Percentiles rank a stretch among this genome's conserved stretches.
Evolutionary conservation across 2,888 invertebrate genomes (phyloP).

Genomic region (Leptinotarsa juncta): DNA sequence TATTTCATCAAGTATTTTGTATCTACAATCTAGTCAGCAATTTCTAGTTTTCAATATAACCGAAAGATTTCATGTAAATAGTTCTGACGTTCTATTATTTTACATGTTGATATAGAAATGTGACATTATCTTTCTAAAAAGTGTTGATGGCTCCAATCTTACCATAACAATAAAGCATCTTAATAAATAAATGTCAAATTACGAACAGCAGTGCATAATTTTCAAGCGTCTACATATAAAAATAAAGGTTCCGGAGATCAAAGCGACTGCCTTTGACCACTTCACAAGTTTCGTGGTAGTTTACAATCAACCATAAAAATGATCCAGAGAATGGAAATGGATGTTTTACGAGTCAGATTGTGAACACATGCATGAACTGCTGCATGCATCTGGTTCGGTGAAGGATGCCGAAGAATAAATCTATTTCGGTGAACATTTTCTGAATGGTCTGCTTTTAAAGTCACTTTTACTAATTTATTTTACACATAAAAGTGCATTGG

Average conservation of each 20-base stretch:
- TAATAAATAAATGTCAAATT: constrained; percentile 43
- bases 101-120: too few species aligned
- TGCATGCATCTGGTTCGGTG: constrained; percentile 51
- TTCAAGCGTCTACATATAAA: constrained; percentile 36
- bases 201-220: constrained; percentile 41
- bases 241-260: constrained; percentile 30
- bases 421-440: constrained; percentile 50
- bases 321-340: constrained; percentile 39
- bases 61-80: too few species aligned
- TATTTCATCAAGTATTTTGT: too few species aligned
- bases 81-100: too few species aligned
- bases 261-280: constrained; percentile 46
- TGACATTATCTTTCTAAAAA: neutral
- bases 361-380: constrained; percentile 50
- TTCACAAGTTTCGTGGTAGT: constrained; percentile 49
- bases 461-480: constrained; percentile 34
- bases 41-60: too few species aligned
- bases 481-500: constrained; percentile 31
- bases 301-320: constrained; percentile 50
- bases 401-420: constrained; percentile 46
- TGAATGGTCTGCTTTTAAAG: constrained; percentile 44
- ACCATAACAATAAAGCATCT: constrained; percentile 40
- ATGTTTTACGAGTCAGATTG: constrained; percentile 43
- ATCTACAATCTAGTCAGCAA: too few species aligned
- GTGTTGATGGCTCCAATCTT: constrained; percentile 37